phyloP scores from a whole-genome alignment of 53 echinoderm and acorn worm species.

The Luidia sarsii region DNA sequence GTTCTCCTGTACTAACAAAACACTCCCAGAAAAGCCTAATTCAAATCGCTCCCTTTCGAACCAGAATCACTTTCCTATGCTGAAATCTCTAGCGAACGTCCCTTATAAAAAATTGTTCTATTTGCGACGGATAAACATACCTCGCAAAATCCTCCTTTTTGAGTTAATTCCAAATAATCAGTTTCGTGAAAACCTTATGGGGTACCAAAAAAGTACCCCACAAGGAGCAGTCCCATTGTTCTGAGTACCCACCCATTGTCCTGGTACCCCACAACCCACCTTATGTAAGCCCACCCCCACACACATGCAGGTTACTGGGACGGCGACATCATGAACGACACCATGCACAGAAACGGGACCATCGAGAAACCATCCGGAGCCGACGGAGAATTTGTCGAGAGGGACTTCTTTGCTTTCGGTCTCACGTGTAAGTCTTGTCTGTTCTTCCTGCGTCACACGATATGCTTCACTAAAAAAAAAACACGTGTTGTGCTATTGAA shows the following conservation, averaged over 20 bases:
- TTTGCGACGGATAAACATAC: no score
- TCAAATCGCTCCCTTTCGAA: no score
- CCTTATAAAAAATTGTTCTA: neutral
- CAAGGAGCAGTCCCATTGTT: no score
- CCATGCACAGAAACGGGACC: constrained; percentile 18
- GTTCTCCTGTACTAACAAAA: no score
- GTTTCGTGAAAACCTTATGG: no score
- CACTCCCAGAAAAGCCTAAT: no score
- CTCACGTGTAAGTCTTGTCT: constrained; percentile 61
- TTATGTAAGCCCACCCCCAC: no score
- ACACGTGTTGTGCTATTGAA: neutral
- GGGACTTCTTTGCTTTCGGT: constrained; percentile 62
- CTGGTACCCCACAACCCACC: neutral
- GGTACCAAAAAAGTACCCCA: no score
- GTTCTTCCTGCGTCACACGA: neutral
- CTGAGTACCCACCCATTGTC: neutral
- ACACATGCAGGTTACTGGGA: constrained; percentile 81
- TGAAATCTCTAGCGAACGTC: no score
- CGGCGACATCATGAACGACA: constrained; percentile 42
- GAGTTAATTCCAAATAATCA: no score
- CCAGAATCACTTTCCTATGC: no score
- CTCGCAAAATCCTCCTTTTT: no score
- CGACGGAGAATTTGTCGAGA: constrained; percentile 28
- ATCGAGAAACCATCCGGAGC: constrained; percentile 12
- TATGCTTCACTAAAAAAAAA: neutral